A percentile compares a stretch with the other conserved stretches of the same genome.
These are phyloP conservation scores for Ochropleura leucogaster DNA, from an alignment of 2,888 invertebrate species.

Conservation along the genomic window DNA sequence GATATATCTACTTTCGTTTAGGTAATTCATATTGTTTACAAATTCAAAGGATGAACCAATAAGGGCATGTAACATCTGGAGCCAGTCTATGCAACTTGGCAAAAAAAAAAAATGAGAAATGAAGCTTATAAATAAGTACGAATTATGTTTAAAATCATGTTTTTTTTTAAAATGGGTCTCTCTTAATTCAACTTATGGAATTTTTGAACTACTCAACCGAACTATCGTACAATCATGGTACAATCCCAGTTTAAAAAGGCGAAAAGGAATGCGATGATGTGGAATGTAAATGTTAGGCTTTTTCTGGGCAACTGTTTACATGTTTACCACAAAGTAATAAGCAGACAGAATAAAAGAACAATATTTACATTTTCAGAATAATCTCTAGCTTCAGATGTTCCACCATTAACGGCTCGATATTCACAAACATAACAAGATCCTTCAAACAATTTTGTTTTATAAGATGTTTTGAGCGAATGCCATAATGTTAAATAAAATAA, in stretches of 20 bases:
- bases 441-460: background rate
- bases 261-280: slow-evolving; percentile 1
- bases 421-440: background rate
- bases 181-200: too few relatives aligned
- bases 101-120: background rate
- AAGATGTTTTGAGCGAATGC: background rate
- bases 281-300: slow-evolving; percentile 13
- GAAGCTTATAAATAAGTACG: background rate
- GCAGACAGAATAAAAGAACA: slow-evolving; percentile 23
- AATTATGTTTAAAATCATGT: too few relatives aligned
- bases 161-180: too few relatives aligned
- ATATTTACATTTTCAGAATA: slow-evolving; percentile 44
- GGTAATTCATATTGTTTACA: background rate
- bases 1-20: background rate
- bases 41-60: background rate
- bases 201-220: too few relatives aligned
- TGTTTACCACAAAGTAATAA: slow-evolving; percentile 8
- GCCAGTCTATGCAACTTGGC: background rate
- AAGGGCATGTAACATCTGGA: slow-evolving; percentile 8
- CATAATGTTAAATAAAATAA: slow-evolving; percentile 21
- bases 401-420: slow-evolving; percentile 17
- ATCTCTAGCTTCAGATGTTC: slow-evolving; percentile 19
- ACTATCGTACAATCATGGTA: background rate
- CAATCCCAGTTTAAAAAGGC: background rate
- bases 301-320: slow-evolving; percentile 23